phyloP scores from a whole-genome alignment of 2,888 invertebrate species.

The Meghimatium bilineatum region DNA sequence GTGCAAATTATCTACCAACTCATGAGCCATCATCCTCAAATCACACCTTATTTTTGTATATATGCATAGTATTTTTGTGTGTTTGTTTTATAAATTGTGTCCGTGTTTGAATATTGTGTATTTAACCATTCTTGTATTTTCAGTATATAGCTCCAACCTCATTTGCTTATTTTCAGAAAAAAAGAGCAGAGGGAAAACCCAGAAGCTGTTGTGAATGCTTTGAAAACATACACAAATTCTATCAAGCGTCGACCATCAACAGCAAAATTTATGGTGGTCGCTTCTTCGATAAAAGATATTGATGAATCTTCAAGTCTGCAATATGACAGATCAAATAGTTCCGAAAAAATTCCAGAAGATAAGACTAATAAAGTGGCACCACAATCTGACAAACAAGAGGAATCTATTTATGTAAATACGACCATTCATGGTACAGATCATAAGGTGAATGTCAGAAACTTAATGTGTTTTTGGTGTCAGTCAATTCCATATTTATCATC shows the following conservation, averaged over 20 bases:
- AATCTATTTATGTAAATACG: background rate
- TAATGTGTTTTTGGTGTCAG: background rate
- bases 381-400: background rate
- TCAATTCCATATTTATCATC: no score
- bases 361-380: background rate
- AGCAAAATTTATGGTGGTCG: constrained; percentile 59
- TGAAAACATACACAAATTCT: constrained; percentile 87
- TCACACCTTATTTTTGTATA: no score
- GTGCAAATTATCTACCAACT: no score
- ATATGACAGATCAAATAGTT: constrained; percentile 80
- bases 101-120: no score
- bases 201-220: constrained; percentile 91
- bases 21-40: no score
- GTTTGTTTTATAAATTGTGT: no score
- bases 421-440: background rate
- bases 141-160: no score
- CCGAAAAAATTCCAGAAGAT: constrained; percentile 13
- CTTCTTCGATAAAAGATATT: constrained; percentile 60
- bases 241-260: constrained; percentile 64
- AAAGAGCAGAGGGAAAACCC: constrained; percentile 94
- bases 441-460: constrained; percentile 1
- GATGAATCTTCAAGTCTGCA: constrained; percentile 61
- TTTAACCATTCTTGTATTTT: no score
- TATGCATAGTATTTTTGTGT: no score
- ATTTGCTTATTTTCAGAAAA: constrained; percentile 54